Evolutionary conservation across 2,797 vertebrate species (phyloP).

Genomic region (Babyrousa celebensis): DNA sequence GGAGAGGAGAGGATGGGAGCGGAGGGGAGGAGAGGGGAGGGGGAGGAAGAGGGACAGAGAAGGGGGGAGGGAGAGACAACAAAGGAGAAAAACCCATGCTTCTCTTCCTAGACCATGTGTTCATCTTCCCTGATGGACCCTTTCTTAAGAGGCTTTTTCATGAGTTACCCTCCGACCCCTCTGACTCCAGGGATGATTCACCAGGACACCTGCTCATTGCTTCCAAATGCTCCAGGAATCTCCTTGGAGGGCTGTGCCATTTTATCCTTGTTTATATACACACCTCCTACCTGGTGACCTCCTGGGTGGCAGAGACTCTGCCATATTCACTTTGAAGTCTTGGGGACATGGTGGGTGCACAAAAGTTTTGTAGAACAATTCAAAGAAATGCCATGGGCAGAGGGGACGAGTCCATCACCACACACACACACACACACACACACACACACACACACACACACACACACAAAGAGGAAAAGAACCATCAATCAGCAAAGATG

Average conservation of each 20-base stretch:
- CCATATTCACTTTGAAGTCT: background rate
- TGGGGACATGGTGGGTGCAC: background rate
- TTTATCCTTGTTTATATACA: background rate
- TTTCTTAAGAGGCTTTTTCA: no score
- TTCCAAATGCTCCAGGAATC: fast-evolving
- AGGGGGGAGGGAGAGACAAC: no score
- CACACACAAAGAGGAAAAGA: background rate
- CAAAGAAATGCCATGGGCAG: no score
- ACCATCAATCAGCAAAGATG: background rate
- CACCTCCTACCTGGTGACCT: fast-evolving
- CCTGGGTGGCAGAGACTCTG: background rate
- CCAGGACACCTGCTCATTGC: background rate
- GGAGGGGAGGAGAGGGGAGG: no score
- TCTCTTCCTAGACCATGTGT: background rate
- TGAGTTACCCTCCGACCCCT: background rate
- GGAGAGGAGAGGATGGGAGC: no score
- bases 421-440: no score
- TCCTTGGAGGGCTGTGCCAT: background rate
- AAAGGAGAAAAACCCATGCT: background rate
- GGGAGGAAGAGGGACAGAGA: background rate
- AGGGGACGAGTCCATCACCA: fast-evolving
- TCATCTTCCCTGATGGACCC: background rate
- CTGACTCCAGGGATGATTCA: background rate
- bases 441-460: no score
- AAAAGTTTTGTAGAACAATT: background rate